phyloP scores from a whole-genome alignment of 92 coral and sea anemone species.

The Epizoanthus ramosus region DNA sequence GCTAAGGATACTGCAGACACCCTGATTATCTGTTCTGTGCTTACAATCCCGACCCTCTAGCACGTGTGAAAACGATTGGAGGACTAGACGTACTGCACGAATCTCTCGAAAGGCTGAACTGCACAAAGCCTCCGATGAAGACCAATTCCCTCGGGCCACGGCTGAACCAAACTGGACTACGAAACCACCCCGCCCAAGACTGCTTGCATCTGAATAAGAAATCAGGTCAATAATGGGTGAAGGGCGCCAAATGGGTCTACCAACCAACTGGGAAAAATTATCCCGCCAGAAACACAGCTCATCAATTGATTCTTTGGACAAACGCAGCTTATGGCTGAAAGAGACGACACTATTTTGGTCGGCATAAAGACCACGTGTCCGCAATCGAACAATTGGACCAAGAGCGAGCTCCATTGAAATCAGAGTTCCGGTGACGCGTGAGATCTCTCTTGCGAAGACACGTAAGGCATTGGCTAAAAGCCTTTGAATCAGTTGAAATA shows the following conservation, averaged over 20 bases:
- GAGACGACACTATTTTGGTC: constrained; percentile 1
- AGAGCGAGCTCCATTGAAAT: constrained; percentile 21
- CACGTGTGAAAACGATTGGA: constrained; percentile 47
- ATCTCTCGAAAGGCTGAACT: constrained; percentile 42
- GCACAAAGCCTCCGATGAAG: neutral
- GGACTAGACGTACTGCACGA: constrained; percentile 48
- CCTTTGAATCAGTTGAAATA: neutral
- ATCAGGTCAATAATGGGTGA: constrained; percentile 51
- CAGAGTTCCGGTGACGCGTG: neutral
- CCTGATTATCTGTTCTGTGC: constrained; percentile 65
- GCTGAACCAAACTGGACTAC: neutral
- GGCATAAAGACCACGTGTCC: constrained; percentile 32
- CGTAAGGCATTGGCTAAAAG: neutral
- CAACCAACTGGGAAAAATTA: constrained; percentile 40
- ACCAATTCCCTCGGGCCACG: constrained; percentile 30
- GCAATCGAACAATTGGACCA: constrained; percentile 61
- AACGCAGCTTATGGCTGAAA: constrained; percentile 5
- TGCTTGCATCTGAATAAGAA: constrained; percentile 52
- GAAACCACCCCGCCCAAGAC: constrained; percentile 27
- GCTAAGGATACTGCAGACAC: constrained; percentile 38
- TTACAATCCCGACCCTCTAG: constrained; percentile 58
- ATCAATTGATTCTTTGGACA: constrained; percentile 10
- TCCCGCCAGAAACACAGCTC: constrained; percentile 62
- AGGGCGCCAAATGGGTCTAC: constrained; percentile 55
- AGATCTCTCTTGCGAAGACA: neutral